Evolutionary conservation across 2,888 invertebrate genomes (phyloP).

Genomic region (Patella ulyssiponensis): DNA sequence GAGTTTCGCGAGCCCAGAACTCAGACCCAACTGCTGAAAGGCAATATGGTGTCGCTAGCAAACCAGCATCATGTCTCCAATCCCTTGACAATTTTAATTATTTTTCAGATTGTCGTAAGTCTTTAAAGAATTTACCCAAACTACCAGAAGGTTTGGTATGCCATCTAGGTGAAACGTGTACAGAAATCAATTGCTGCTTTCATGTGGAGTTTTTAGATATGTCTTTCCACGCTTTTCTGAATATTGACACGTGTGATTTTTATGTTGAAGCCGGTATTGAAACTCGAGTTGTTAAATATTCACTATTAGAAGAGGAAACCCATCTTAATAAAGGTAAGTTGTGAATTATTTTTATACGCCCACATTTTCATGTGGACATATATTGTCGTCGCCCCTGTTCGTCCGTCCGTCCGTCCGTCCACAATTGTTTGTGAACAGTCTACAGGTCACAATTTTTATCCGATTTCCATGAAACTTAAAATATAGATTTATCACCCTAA

Average conservation of each 20-base stretch:
- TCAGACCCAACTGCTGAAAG: background rate
- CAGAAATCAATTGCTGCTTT: conserved; percentile 37
- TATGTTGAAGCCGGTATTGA: conserved; percentile 26
- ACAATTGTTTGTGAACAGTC: too few relatives aligned
- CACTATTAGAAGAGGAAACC: background rate
- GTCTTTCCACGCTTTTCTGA: conserved; percentile 28
- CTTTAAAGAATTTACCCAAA: too few relatives aligned
- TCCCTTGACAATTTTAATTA: background rate
- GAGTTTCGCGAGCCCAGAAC: background rate
- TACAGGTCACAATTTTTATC: too few relatives aligned
- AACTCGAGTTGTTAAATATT: background rate
- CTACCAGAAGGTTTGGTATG: conserved; percentile 36
- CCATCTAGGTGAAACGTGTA: conserved; percentile 21
- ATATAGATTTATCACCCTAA: too few relatives aligned
- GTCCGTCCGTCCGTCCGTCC: too few relatives aligned
- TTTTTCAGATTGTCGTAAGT: background rate
- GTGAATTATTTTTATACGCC: too few relatives aligned
- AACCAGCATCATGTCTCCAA: background rate
- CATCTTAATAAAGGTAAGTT: conserved; percentile 2
- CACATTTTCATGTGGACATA: too few relatives aligned
- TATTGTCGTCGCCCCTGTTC: too few relatives aligned
- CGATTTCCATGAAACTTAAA: too few relatives aligned
- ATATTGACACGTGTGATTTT: conserved; percentile 34
- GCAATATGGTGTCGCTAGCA: background rate
- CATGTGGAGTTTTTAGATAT: conserved; percentile 27